A percentile compares a stretch with the other conserved stretches of the same genome.
Evolutionary conservation across 2,113 vertebrate genomes (phyloP).

Genomic region (Panthera tigris): DNA sequence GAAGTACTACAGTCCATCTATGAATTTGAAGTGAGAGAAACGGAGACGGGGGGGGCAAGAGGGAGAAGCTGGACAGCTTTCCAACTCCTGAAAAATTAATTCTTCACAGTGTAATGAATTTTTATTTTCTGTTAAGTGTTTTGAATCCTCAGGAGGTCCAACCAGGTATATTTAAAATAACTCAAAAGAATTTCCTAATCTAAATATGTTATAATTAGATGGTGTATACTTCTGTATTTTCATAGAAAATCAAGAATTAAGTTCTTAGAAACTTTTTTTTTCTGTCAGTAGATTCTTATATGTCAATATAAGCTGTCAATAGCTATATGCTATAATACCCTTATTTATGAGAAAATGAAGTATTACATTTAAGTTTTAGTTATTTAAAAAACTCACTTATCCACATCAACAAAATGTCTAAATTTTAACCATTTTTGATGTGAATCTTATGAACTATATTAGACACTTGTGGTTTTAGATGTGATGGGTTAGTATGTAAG

Average conservation of each 20-base stretch:
- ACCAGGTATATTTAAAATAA: not conserved
- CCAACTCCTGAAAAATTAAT: not conserved
- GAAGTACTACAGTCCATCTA: not conserved
- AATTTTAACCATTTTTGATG: constrained; percentile 16
- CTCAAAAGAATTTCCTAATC: not conserved
- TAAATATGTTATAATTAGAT: not conserved
- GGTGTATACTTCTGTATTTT: not conserved
- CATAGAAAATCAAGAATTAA: not conserved
- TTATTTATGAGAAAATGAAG: not conserved
- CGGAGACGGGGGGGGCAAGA: too few relatives aligned
- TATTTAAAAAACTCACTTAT: constrained; percentile 27
- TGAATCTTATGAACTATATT: not conserved
- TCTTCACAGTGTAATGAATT: not conserved
- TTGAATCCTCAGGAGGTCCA: not conserved
- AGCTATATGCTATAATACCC: not conserved
- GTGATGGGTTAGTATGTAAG: not conserved
- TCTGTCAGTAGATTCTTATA: not conserved
- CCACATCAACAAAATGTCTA: not conserved
- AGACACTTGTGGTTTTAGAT: not conserved
- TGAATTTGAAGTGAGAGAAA: not conserved
- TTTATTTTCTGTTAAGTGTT: not conserved
- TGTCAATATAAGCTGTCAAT: not conserved
- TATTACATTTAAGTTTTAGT: not conserved
- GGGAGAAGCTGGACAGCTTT: not conserved
- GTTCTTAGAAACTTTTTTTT: constrained; percentile 23